Conservation (phyloP, 2,888 invertebrate genomes). For the Nipponacmea schrenckii region DNA sequence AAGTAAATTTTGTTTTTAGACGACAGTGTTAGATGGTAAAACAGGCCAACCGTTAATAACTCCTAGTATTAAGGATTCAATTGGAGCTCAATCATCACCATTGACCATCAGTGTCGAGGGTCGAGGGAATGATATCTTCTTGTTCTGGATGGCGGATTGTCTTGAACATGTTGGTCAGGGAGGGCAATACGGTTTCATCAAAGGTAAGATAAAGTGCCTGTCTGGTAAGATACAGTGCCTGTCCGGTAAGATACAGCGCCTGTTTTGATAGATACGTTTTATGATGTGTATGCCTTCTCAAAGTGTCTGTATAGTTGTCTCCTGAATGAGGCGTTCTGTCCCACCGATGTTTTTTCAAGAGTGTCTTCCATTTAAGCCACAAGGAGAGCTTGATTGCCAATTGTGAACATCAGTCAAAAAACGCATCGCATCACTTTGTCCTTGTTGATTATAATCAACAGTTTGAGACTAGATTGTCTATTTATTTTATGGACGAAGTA, state of each 20-base stretch:
- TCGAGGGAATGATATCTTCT: constrained; percentile 79
- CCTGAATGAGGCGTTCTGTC: too few relatives aligned
- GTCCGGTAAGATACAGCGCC: too few relatives aligned
- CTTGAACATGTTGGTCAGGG: constrained; percentile 68
- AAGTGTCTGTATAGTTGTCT: too few relatives aligned
- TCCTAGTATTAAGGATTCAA: constrained; percentile 73
- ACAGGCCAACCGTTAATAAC: constrained; percentile 74
- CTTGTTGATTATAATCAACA: too few relatives aligned
- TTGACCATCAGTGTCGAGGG: constrained; percentile 63
- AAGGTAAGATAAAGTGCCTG: constrained; percentile 56
- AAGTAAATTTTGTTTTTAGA: constrained; percentile 61
- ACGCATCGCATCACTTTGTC: too few relatives aligned
- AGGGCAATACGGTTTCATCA: constrained; percentile 65
- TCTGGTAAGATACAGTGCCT: background rate
- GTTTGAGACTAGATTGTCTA: too few relatives aligned
- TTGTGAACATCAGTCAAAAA: too few relatives aligned
- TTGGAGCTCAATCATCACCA: constrained; percentile 71
- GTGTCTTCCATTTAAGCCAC: too few relatives aligned
- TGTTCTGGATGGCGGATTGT: constrained; percentile 82
- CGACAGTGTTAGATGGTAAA: constrained; percentile 74
- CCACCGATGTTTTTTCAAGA: too few relatives aligned
- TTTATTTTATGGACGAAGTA: too few relatives aligned
- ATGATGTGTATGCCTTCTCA: too few relatives aligned
- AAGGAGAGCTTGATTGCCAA: too few relatives aligned
- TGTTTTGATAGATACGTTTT: constrained; percentile 11